These are phyloP conservation scores for Myripristis jacobus DNA, from an alignment of 2,797 vertebrate species.

Conservation along the genomic window DNA sequence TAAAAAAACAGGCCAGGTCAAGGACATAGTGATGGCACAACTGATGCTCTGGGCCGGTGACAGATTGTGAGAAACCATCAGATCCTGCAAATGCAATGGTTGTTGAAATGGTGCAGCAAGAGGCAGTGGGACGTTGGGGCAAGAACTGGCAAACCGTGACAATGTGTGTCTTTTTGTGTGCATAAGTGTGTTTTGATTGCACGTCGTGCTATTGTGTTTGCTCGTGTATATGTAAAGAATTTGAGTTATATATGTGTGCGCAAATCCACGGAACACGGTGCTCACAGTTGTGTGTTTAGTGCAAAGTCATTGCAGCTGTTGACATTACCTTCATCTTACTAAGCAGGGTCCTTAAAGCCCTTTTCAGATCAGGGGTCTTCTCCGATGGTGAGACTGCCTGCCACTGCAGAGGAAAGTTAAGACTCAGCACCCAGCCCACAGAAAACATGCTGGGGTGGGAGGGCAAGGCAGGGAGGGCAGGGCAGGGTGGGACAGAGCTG, in stretches of 20 bases:
- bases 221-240: not conserved
- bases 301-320: slow-evolving; percentile 56
- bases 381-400: slow-evolving; percentile 87
- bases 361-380: slow-evolving; percentile 90
- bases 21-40: slow-evolving; percentile 34
- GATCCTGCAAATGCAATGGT: slow-evolving; percentile 40
- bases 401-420: slow-evolving; percentile 88
- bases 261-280: slow-evolving; percentile 34
- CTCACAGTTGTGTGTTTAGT: slow-evolving; percentile 56
- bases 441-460: slow-evolving; percentile 73
- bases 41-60: slow-evolving; percentile 21
- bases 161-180: not conserved
- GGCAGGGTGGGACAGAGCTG: slow-evolving; percentile 39
- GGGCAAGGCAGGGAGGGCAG: not conserved
- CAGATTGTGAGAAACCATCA: slow-evolving; percentile 28
- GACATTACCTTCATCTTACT: slow-evolving; percentile 90
- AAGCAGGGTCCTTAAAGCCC: slow-evolving; percentile 89
- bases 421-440: slow-evolving; percentile 82
- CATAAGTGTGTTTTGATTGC: slow-evolving; percentile 7
- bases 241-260: slow-evolving; percentile 33
- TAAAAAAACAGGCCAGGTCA: slow-evolving; percentile 12
- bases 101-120: slow-evolving; percentile 50
- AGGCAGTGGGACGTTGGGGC: slow-evolving; percentile 25
- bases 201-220: slow-evolving; percentile 34
- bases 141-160: not conserved